Evolutionary conservation across 2,888 invertebrate species (phyloP), one percentile per base, ranked within the genome.

Genomic region (Sphecodes monilicornis): DNA sequence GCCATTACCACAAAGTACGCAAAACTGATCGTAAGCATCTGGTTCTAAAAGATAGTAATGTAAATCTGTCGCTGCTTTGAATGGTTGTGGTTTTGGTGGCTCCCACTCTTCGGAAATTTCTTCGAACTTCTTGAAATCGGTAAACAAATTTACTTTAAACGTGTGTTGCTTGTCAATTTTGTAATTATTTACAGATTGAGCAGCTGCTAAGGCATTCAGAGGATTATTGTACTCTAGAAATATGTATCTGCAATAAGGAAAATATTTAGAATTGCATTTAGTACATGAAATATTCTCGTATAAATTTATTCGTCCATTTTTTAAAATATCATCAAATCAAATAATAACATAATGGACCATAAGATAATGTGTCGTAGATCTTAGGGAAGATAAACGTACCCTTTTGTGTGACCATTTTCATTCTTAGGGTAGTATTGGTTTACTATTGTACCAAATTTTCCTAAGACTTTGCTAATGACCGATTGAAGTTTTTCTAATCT

Each of bases 81-180:
- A 99, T 0, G 98, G 97, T 93, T 98, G 97, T 0, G 98, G 97
- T 74, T 97, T 96, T 68, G 99, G 99, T 0, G 98, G 97, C 87
- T 98, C 97, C 99, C 99, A 99, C 93, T 98, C 97, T 91, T 98
- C 97, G 13, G 98, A 97, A 88, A 99, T 98, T 90, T 97, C 97
- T 86, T 97, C 97, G 95, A 98, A 98, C 97, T 99, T 99, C 91
- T 98, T 97, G 95, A 99, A 99, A 95, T 99, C 99, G 0, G 98
- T 98, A 95, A 99, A 99, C 77, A 98, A 96, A 95, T 99, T 99
- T 70, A 99, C 98, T 93, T 97, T 96, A 95, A 99, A 98, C 8
- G 98, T 98, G 93, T 99, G 99, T 91, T 97, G 97, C 95, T 98
- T 99, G 95, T 99, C 99, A 93, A 99, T 96, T 95, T 98, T 98